Base-by-base conservation (phyloP, 2,888 invertebrate genomes). In the Pelosia muscerda region DNA sequence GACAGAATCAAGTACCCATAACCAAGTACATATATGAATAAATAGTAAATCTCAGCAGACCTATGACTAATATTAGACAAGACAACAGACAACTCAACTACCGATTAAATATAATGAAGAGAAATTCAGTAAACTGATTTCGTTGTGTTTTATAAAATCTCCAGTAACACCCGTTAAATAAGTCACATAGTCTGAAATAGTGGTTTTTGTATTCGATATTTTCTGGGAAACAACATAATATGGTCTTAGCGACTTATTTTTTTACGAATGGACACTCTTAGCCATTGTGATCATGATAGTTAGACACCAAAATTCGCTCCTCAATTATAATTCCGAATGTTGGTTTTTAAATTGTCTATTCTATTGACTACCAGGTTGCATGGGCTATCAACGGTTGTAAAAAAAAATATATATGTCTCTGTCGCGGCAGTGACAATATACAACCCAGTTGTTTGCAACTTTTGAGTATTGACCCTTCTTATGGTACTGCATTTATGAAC, bases 1-100 rank as follows among this genome's bases (percentile, higher is more conserved):
- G 26, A 55, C 11, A 23, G 25, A 57, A 60, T 58, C 8, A 57
- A 54, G 68, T 42, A 63, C 59, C 26, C 23, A 34, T 68, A 57
- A 74, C 2, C 34, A 56, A 62, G 55, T 65, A 59, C 26, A 38
- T 23, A 38, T 23, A 42, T 11, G 53, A 59, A 10, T 38, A 60
- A 38, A 59, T 26, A 64, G 25, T 11, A 11, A 22, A 25, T 60
- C n/a, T 26, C 62, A 65, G 60, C 60, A 56, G 56, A 61, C 56
- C 64, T 61, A 55, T 31, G 42, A n/a, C 64, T 49, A 61, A 22
- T 34, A 13, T 58, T 31, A 22, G 58, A 34, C 22, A 31, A 42
- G 26, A n/a, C 34, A 22, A 15, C 23, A 31, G 22, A 63, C 38
- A 26, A 56, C 25, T 49, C 49, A 64, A 19, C 13, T 15, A 38